Percentiles rank a stretch among this genome's conserved stretches.
Evolutionary conservation across 2,797 vertebrate species (phyloP).

Genomic region (Scolopax rusticola): DNA sequence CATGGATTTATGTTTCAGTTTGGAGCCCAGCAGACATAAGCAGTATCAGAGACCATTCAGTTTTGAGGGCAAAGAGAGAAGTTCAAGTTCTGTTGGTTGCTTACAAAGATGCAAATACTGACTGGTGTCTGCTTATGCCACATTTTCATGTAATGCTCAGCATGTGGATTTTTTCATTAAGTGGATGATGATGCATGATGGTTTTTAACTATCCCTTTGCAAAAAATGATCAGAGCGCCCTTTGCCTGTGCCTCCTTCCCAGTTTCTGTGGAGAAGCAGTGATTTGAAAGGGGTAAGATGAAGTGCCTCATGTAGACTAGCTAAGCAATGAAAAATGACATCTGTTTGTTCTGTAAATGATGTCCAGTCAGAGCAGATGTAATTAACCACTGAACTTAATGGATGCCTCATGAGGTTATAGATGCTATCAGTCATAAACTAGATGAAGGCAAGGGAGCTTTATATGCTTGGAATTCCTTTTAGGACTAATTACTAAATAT

Average conservation of each 20-base stretch:
- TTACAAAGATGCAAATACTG: not conserved
- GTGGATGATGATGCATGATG: not conserved
- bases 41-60: not conserved
- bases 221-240: not conserved
- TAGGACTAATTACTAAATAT: conserved; percentile 67
- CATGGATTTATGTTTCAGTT: not conserved
- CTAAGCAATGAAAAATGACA: conserved; percentile 38
- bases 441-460: conserved; percentile 53
- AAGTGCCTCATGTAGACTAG: not conserved
- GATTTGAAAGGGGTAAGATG: not conserved
- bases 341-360: conserved; percentile 64
- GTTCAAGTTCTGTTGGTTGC: not conserved
- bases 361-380: conserved; percentile 63
- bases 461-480: conserved; percentile 66
- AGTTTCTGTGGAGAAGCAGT: not conserved
- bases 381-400: conserved; percentile 68
- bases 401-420: conserved; percentile 61
- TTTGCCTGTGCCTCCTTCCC: not conserved
- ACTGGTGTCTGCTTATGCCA: not conserved
- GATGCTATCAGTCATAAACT: conserved; percentile 67
- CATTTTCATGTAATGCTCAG: not conserved
- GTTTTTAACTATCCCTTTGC: not conserved
- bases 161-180: not conserved
- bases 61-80: not conserved
- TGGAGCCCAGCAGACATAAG: not conserved